These are phyloP conservation scores for Caenorhabditis japonica DNA, from an alignment of 2,888 invertebrate genomes.

Conservation along the genomic window DNA sequence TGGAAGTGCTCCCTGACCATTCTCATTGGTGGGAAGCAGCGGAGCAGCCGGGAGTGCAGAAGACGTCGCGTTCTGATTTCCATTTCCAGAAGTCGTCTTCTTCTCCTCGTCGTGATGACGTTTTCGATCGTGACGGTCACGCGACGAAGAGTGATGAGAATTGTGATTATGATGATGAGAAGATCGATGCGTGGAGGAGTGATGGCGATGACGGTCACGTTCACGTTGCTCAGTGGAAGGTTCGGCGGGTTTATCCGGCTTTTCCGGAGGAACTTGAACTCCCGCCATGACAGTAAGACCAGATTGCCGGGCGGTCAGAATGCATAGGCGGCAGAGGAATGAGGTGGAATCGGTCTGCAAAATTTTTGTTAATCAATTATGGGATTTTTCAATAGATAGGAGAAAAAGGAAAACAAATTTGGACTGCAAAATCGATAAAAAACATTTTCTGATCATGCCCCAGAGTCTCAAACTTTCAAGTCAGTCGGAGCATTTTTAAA, in stretches of 20 bases:
- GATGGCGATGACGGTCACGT: not conserved
- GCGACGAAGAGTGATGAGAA: not conserved
- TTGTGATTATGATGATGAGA: conserved; percentile 12
- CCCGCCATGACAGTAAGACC: conserved; percentile 47
- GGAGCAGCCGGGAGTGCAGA: conserved; percentile 8
- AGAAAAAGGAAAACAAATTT: not conserved
- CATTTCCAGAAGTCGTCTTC: too few species aligned
- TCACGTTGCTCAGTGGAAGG: conserved; percentile 25
- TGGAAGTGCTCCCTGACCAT: conserved; percentile 32
- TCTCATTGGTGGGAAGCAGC: conserved; percentile 23
- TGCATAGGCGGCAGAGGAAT: conserved; percentile 64
- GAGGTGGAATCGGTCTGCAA: conserved; percentile 6
- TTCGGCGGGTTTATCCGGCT: conserved; percentile 20
- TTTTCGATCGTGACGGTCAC: not conserved
- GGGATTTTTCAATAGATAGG: too few species aligned
- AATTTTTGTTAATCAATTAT: not conserved
- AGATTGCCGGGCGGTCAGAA: conserved; percentile 50
- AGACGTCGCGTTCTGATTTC: not conserved
- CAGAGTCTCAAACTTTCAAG: too few species aligned
- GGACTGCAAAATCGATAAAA: too few species aligned
- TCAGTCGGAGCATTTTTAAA: too few species aligned
- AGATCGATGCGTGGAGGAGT: conserved; percentile 2
- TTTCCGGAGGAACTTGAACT: conserved; percentile 46
- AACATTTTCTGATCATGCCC: too few species aligned
- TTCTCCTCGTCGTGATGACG: conserved; percentile 27